These are phyloP conservation scores for Todiramphus saurophagus DNA, from an alignment of 2,113 vertebrate species.

Conservation along the genomic window DNA sequence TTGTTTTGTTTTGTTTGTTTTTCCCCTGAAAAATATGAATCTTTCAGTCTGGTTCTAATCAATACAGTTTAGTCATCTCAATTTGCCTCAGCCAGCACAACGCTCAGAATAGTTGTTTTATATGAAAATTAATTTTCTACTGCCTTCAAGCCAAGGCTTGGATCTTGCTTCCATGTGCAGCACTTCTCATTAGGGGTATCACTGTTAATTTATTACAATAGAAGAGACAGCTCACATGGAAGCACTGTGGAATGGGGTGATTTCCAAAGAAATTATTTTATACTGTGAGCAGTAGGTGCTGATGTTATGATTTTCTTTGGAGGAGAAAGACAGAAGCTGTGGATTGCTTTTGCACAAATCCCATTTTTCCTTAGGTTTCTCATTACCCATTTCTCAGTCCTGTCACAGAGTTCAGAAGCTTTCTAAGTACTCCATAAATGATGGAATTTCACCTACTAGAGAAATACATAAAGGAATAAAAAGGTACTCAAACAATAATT, in stretches of 20 bases:
- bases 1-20: neutral
- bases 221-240: neutral
- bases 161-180: neutral
- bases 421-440: neutral
- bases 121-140: neutral
- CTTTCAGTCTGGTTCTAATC: neutral
- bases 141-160: neutral
- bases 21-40: neutral
- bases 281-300: neutral
- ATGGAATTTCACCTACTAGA: neutral
- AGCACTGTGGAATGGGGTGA: neutral
- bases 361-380: neutral
- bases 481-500: neutral
- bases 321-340: neutral
- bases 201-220: neutral
- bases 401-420: neutral
- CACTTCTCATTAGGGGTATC: neutral
- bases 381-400: neutral
- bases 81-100: neutral
- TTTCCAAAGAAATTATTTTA: neutral
- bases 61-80: neutral
- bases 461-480: neutral
- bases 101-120: neutral
- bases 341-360: neutral
- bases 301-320: neutral